A percentile compares a stretch with the other conserved stretches of the same genome.
Evolutionary conservation across 2,113 vertebrate species (phyloP).

Genomic region (Dicerorhinus sumatrensis): DNA sequence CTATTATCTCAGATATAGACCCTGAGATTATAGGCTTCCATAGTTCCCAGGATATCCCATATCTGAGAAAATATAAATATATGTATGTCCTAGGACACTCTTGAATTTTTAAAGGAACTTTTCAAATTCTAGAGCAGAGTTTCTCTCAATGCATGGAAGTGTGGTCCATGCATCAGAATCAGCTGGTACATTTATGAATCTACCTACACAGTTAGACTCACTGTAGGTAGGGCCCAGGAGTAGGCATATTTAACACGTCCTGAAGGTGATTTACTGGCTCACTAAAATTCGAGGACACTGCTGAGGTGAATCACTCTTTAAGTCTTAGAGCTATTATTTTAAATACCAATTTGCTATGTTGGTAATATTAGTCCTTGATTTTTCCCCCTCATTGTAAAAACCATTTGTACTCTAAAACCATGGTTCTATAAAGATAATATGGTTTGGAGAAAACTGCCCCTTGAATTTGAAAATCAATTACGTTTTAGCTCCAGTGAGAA

Average conservation of each 20-base stretch:
- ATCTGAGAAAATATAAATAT: slow-evolving; percentile 8
- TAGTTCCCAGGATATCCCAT: background rate
- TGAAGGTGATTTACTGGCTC: background rate
- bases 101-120: background rate
- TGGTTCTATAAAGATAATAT: slow-evolving; percentile 34
- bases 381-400: background rate
- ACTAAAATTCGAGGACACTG: background rate
- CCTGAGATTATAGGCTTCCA: background rate
- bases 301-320: background rate
- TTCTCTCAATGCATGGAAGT: background rate
- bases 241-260: background rate
- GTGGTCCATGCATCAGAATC: background rate
- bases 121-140: background rate
- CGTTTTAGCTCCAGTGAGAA: slow-evolving; percentile 66
- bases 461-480: slow-evolving; percentile 69
- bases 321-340: background rate
- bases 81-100: background rate
- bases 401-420: slow-evolving; percentile 43
- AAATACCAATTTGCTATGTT: background rate
- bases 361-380: background rate
- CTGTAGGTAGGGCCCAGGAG: background rate
- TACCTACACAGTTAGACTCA: background rate
- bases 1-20: background rate
- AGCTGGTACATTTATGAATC: background rate
- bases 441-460: slow-evolving; percentile 6